Percentiles rank a stretch among this genome's conserved stretches.
These are phyloP conservation scores for Plecotus auritus DNA, from an alignment of 2,113 vertebrate genomes.

Conservation along the genomic window DNA sequence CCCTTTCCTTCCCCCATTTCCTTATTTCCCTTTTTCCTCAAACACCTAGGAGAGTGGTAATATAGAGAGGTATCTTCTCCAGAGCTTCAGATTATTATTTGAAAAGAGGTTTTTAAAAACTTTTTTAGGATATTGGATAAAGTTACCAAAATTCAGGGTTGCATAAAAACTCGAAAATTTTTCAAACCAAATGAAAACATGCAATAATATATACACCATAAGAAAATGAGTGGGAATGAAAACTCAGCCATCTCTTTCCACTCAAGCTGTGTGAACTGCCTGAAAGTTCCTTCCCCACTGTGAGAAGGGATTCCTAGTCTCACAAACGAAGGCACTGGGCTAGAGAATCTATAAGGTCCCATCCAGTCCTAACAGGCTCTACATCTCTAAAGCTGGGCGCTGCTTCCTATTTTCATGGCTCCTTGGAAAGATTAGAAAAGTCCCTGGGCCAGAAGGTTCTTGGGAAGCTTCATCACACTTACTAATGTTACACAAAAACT, in stretches of 20 bases:
- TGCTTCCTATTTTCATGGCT: background rate
- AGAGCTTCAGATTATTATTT: background rate
- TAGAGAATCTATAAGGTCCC: background rate
- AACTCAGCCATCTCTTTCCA: background rate
- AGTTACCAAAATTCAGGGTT: conserved; percentile 15
- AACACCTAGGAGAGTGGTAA: background rate
- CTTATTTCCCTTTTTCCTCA: background rate
- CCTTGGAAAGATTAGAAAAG: background rate
- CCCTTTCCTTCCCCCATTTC: background rate
- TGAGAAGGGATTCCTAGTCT: background rate
- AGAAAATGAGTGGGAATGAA: background rate
- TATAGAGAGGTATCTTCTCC: background rate
- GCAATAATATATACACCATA: background rate
- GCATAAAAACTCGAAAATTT: background rate
- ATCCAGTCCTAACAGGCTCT: background rate
- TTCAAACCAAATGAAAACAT: conserved; percentile 36
- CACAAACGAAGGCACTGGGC: background rate
- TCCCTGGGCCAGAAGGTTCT: background rate
- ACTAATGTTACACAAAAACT: background rate
- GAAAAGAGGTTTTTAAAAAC: background rate
- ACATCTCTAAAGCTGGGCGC: background rate
- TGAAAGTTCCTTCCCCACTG: background rate
- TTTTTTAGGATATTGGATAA: background rate
- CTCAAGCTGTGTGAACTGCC: background rate
- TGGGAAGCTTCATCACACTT: background rate